Base-by-base conservation (phyloP, 1,140 invertebrate genomes). In the Scaptomyza pallida region DNA sequence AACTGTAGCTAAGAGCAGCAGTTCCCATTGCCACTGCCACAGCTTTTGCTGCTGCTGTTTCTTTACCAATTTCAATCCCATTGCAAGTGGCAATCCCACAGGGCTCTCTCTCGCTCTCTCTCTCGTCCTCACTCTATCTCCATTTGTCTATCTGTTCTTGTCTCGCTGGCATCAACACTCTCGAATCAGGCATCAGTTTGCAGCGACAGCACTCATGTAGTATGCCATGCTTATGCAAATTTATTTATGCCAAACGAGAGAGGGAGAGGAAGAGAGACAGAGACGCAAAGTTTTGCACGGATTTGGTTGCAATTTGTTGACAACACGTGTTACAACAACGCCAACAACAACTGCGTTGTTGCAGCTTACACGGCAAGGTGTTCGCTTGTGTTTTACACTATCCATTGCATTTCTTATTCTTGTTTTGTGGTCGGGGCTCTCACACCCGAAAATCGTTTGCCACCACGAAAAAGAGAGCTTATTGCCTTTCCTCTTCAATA, bases 171-270 rank as follows among this genome's bases (percentile, higher is more conserved):
- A 37, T 37, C 33, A 37, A 37, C 33, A 37, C 33, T 17, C 26
- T 16, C 21, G 8, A 3, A 10, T 21, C 8, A 12, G 26, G 26
- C 13, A 16, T 21, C 8, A 16, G 23, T 30, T 30, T 23, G 30
- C 35, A 41, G 40, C 26, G 70, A 47, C 56, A 35, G 50, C 57
- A 54, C 50, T 69, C 74, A 72, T 72, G 70, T 37, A 41, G 51
- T 77, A 65, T 78, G 75, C 65, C 75, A 83, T 83, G 72, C 76
- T 83, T 83, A 83, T 83, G 80, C 72, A 83, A 83, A 83, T 83
- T 76, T 85, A 83, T 85, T 85, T 79, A 83, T 85, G 76, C 76
- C 80, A 85, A 86, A 73, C n/a, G n/a, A n/a, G n/a, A n/a, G n/a
- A n/a, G n/a, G n/a, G n/a, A n/a, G n/a, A n/a, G n/a, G n/a, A 72